Base-by-base conservation (phyloP, 2,113 vertebrate species). In the Gopherus evgoodei region DNA sequence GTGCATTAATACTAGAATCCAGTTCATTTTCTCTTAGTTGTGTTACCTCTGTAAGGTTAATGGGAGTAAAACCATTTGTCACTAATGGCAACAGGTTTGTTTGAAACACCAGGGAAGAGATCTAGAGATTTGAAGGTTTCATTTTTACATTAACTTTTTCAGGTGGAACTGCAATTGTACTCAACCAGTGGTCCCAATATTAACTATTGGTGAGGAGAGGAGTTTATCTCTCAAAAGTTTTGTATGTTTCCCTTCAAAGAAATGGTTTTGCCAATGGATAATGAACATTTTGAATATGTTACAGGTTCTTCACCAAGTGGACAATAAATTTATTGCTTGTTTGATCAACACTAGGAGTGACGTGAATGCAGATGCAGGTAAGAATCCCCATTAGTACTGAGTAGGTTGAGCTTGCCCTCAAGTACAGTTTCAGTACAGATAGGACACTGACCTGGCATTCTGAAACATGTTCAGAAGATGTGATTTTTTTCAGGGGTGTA, bases 241-340 rank as follows among this genome's bases (percentile, higher is more conserved):
- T 93, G 27, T 56, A 96, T 93, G 72, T 53, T 52, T 95, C 87
- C 3, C 22, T 95, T 92, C 88, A 1, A 29, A 94, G 7, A 87
- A 91, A 87, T 82, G 27, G 65, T 95, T 91, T 95, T 94, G 86
- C 89, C 57, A 83, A 27, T 76, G 16, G 79, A 86, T 29, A 90
- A 42, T 86, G 47, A 65, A 87, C 97, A 93, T 83, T 96, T 44
- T 97, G 76, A 95, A 92, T 97, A 49, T 96, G 14, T 92, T 97
- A 35, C 96, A 99, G 99, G 99, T 99, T 91, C 98, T 99, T 95
- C 98, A 99, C 98, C 99, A 99, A 98, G 99, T 99, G 96, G 99
- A 99, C 97, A 99, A 98, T 97, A 99, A 99, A 98, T 99, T 99
- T 96, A 99, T 99, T 3, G 99, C 99, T n/a, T 99, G 99, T 97